Evolutionary conservation across 1,140 invertebrate genomes (phyloP).

Genomic region (Ceratosolen fusciceps): DNA sequence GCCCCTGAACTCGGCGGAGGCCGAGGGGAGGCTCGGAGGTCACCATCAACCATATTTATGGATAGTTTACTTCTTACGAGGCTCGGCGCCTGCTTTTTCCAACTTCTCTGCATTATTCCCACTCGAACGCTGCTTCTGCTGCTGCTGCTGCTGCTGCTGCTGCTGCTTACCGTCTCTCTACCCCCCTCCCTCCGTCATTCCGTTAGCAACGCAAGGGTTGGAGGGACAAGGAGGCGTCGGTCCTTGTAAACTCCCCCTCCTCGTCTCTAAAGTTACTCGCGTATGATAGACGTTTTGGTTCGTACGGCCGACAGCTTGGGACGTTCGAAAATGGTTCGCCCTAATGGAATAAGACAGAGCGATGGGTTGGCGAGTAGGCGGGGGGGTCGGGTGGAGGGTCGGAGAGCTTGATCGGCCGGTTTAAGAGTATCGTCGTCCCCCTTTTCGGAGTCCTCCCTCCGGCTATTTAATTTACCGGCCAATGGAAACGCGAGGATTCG

Average conservation of each 20-base stretch:
- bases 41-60: conserved; percentile 23
- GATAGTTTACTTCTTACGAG: conserved; percentile 8
- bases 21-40: neutral
- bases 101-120: too few relatives aligned
- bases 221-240: too few relatives aligned
- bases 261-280: too few relatives aligned
- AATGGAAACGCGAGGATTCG: neutral
- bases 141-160: too few relatives aligned
- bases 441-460: neutral
- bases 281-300: too few relatives aligned
- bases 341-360: too few relatives aligned
- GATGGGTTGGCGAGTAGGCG: too few relatives aligned
- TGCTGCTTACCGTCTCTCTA: neutral
- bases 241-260: too few relatives aligned
- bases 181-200: neutral
- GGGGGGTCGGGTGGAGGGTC: too few relatives aligned
- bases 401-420: neutral
- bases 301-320: too few relatives aligned
- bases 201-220: neutral
- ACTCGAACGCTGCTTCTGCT: too few relatives aligned
- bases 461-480: neutral
- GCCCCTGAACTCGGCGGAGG: conserved; percentile 37
- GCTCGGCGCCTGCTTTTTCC: neutral
- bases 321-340: too few relatives aligned
- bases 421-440: neutral